phyloP scores from a whole-genome alignment of 2,888 invertebrate species.

The Acronicta aceris region DNA sequence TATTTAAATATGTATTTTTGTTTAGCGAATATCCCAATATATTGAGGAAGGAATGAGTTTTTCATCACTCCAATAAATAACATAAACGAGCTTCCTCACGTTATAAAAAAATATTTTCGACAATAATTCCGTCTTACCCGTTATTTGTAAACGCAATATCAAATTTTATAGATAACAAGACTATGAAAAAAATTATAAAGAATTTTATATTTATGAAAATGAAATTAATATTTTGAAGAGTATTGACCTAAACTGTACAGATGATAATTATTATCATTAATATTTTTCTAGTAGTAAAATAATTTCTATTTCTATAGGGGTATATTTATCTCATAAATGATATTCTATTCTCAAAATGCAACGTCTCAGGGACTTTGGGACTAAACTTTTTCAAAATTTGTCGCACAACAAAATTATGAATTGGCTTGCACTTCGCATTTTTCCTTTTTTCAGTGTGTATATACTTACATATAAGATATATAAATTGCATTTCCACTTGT shows the following conservation, averaged over 20 bases:
- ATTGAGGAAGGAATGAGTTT: slow-evolving; percentile 23
- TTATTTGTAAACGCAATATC: slow-evolving; percentile 61
- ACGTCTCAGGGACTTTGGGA: slow-evolving; percentile 5
- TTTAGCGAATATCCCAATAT: slow-evolving; percentile 6
- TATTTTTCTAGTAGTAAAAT: slow-evolving; percentile 56
- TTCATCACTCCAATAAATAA: slow-evolving; percentile 4
- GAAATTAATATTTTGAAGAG: slow-evolving; percentile 58
- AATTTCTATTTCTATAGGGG: slow-evolving; percentile 22
- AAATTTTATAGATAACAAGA: slow-evolving; percentile 63
- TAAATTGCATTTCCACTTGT: slow-evolving; percentile 37
- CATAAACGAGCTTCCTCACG: slow-evolving; percentile 61
- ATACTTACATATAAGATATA: background rate
- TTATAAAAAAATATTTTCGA: slow-evolving; percentile 65
- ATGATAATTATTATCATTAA: slow-evolving; percentile 40
- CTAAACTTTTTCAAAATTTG: slow-evolving; percentile 23
- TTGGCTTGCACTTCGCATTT: slow-evolving; percentile 30
- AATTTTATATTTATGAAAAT: slow-evolving; percentile 45
- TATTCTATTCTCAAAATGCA: too few relatives aligned
- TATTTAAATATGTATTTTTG: slow-evolving; percentile 12
- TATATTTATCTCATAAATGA: slow-evolving; percentile 34
- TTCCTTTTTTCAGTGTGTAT: slow-evolving; percentile 8
- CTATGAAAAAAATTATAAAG: slow-evolving; percentile 26
- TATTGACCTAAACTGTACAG: slow-evolving; percentile 42
- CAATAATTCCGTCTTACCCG: slow-evolving; percentile 68
- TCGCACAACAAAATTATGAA: slow-evolving; percentile 32